A percentile compares a stretch with the other conserved stretches of the same genome.
Conservation (phyloP, 2,888 invertebrate species). For the Matsumyia berberina region DNA sequence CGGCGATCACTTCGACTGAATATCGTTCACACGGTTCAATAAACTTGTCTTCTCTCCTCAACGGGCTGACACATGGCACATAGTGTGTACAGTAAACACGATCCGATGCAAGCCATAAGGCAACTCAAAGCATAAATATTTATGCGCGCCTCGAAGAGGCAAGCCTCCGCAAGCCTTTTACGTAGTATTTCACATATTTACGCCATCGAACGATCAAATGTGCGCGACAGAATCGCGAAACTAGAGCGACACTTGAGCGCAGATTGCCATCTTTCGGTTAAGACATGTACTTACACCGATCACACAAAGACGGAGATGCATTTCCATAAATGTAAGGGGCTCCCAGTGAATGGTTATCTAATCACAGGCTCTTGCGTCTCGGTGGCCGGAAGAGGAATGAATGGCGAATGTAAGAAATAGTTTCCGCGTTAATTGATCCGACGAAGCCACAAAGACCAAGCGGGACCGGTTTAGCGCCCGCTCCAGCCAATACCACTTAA, state of each 20-base stretch:
- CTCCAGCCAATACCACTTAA: conserved; percentile 54
- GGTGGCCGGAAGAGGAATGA: conserved; percentile 65
- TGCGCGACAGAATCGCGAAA: conserved; percentile 67
- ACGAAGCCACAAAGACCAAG: conserved; percentile 26
- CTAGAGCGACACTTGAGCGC: conserved; percentile 53
- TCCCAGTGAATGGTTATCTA: conserved; percentile 57
- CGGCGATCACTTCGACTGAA: conserved; percentile 39
- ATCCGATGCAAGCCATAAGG: conserved; percentile 19
- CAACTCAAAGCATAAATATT: conserved; percentile 64
- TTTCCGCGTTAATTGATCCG: conserved; percentile 73
- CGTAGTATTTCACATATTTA: conserved; percentile 38
- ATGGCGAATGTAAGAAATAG: conserved; percentile 63
- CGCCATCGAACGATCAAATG: conserved; percentile 42
- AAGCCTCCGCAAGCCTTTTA: conserved; percentile 61
- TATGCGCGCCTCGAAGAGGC: conserved; percentile 61
- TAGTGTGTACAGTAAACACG: conserved; percentile 38
- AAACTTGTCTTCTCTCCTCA: conserved; percentile 72
- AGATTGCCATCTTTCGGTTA: conserved; percentile 33
- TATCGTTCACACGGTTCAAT: conserved; percentile 73
- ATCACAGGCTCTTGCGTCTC: conserved; percentile 36
- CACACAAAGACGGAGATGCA: conserved; percentile 19
- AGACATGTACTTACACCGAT: background rate
- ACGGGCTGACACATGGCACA: conserved; percentile 65
- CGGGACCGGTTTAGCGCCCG: conserved; percentile 58
- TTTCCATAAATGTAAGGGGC: conserved; percentile 37